Percentiles rank a stretch among this genome's conserved stretches.
phyloP scores from a whole-genome alignment of 2,797 vertebrate species.

The Paguma larvata region DNA sequence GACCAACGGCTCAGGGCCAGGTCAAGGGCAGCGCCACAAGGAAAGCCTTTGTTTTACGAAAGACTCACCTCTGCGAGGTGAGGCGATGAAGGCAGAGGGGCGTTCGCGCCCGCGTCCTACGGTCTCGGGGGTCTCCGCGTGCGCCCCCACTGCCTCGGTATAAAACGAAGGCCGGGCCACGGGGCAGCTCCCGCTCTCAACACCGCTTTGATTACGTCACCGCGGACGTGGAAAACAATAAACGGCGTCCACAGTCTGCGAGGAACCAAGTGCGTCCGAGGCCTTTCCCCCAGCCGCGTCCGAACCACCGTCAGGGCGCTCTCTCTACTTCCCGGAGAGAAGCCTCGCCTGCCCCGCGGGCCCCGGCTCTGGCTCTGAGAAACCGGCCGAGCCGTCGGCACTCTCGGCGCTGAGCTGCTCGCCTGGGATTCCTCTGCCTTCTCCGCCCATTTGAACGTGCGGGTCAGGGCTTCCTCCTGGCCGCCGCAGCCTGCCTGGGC shows the following conservation, averaged over 20 bases:
- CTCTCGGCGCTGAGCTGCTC: no score
- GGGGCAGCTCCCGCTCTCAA: neutral
- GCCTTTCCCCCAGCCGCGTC: fast-evolving
- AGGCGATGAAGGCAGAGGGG: neutral
- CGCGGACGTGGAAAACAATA: neutral
- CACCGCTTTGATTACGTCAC: no score
- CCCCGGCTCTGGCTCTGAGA: no score
- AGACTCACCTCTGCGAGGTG: neutral
- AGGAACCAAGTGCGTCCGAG: fast-evolving
- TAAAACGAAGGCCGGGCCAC: neutral
- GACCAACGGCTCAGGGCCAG: slow-evolving; percentile 49
- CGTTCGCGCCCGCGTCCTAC: neutral
- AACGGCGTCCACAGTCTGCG: neutral
- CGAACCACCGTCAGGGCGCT: no score
- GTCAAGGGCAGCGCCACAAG: neutral
- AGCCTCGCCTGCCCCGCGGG: fast-evolving
- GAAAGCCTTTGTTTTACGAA: neutral
- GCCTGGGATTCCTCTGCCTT: neutral
- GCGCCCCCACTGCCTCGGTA: fast-evolving
- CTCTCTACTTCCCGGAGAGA: neutral
- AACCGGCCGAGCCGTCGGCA: fast-evolving
- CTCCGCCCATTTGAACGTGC: neutral
- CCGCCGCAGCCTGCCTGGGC: neutral
- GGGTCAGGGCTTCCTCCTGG: neutral
- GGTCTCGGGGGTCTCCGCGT: fast-evolving